A percentile compares a stretch with the other conserved stretches of the same genome.
Evolutionary conservation across 2,888 invertebrate species (phyloP).

Genomic region (Polia nebulosa): DNA sequence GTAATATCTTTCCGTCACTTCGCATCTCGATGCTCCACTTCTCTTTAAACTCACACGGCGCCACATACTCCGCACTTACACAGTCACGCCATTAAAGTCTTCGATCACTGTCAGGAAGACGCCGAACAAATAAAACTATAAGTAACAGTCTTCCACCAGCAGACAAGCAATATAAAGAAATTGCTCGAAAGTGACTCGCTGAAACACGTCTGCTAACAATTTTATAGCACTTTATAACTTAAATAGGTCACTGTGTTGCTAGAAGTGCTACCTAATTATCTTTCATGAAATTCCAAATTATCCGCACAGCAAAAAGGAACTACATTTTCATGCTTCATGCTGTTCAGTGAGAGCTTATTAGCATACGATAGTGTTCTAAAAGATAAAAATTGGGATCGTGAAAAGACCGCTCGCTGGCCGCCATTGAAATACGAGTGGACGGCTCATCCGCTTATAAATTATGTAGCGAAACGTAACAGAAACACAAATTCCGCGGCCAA

Average conservation of each 20-base stretch:
- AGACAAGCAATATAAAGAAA: conserved; percentile 58
- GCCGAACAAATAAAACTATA: conserved; percentile 62
- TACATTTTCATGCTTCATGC: conserved; percentile 69
- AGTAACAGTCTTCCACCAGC: conserved; percentile 47
- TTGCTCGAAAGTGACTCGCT: conserved; percentile 56
- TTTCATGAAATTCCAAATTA: conserved; percentile 52
- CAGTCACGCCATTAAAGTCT: conserved; percentile 56
- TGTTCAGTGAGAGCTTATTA: conserved; percentile 79
- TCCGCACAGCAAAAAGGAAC: conserved; percentile 43
- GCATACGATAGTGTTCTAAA: conserved; percentile 82
- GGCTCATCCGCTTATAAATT: conserved; percentile 83
- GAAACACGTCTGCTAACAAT: conserved; percentile 41
- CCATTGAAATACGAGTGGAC: conserved; percentile 79
- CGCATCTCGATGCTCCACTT: conserved; percentile 47
- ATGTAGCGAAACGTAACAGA: conserved; percentile 78
- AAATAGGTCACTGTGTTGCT: conserved; percentile 21
- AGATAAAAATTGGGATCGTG: conserved; percentile 79
- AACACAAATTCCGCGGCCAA: conserved; percentile 71
- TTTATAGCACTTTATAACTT: conserved; percentile 32
- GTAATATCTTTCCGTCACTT: conserved; percentile 53
- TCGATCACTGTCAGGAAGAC: conserved; percentile 64
- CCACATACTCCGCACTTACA: conserved; percentile 38
- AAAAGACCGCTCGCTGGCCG: conserved; percentile 73
- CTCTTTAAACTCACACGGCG: conserved; percentile 45
- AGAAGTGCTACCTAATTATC: conserved; percentile 45